Evolutionary conservation across 2,113 vertebrate genomes (phyloP).

Genomic region (Mobula hypostoma): DNA sequence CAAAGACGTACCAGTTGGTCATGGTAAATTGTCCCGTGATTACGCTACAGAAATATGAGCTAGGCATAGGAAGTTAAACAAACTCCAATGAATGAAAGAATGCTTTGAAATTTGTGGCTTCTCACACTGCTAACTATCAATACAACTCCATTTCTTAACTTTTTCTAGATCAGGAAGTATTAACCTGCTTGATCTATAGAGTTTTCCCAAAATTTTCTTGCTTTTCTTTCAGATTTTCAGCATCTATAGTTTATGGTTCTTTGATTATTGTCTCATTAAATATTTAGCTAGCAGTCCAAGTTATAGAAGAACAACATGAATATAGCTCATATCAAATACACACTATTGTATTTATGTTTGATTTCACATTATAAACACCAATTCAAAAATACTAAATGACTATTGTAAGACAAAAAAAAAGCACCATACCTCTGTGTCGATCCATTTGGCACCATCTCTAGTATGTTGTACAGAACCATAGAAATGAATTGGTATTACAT

Average conservation of each 20-base stretch:
- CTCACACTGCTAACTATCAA: neutral
- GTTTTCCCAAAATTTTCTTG: too few species aligned
- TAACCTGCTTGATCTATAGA: too few species aligned
- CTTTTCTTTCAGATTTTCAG: too few species aligned
- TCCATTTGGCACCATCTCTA: slow-evolving; percentile 65
- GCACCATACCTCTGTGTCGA: slow-evolving; percentile 76
- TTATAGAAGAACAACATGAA: neutral
- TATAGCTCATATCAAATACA: neutral
- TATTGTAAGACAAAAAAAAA: neutral
- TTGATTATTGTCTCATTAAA: neutral
- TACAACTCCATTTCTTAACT: too few species aligned
- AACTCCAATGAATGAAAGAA: neutral
- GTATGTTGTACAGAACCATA: slow-evolving; percentile 76
- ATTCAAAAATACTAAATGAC: neutral
- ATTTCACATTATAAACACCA: neutral
- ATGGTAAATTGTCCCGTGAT: too few species aligned
- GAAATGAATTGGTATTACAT: slow-evolving; percentile 91
- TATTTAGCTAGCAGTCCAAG: neutral
- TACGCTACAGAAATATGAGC: neutral
- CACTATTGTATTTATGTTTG: neutral
- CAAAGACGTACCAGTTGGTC: too few species aligned
- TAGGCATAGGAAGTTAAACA: neutral
- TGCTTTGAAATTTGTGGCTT: neutral
- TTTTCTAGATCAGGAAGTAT: too few species aligned
- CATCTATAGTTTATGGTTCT: too few species aligned